These are phyloP conservation scores for Drosophila nigricruria DNA, from an alignment of 2,888 invertebrate species.

Conservation along the genomic window DNA sequence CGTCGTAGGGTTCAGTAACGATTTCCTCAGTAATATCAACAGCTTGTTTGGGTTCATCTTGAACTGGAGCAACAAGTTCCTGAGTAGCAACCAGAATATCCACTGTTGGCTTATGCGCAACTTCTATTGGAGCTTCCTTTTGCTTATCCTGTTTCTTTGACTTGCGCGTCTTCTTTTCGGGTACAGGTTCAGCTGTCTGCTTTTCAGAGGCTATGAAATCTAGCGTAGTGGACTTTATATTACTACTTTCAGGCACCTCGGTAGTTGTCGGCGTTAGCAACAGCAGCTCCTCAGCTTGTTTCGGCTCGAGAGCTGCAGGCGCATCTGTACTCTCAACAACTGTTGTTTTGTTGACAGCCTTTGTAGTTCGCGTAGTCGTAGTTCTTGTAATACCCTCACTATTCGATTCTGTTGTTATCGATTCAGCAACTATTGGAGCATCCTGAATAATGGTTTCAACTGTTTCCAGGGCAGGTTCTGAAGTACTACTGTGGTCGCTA, in stretches of 20 bases:
- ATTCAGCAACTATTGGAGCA: slow-evolving; percentile 66
- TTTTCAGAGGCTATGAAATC: slow-evolving; percentile 62
- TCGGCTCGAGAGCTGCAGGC: slow-evolving; percentile 3
- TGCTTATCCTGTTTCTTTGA: slow-evolving; percentile 31
- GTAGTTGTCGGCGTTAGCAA: slow-evolving; percentile 10
- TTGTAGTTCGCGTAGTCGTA: slow-evolving; percentile 65
- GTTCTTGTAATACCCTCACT: slow-evolving; percentile 70
- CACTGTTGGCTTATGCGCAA: background rate
- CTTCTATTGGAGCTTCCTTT: background rate
- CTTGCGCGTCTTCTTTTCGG: slow-evolving; percentile 33
- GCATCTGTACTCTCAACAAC: slow-evolving; percentile 27
- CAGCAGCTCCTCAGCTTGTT: slow-evolving; percentile 21
- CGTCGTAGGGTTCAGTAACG: slow-evolving; percentile 18
- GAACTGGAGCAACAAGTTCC: slow-evolving; percentile 16
- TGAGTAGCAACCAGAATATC: background rate
- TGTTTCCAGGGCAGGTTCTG: slow-evolving; percentile 41
- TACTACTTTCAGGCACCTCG: background rate
- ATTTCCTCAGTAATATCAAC: background rate
- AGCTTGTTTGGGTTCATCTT: slow-evolving; percentile 7
- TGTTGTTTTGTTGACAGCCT: slow-evolving; percentile 48
- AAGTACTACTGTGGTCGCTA: slow-evolving; percentile 51
- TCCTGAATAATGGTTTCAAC: slow-evolving; percentile 49
- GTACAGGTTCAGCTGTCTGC: slow-evolving; percentile 16
- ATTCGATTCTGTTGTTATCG: slow-evolving; percentile 68
- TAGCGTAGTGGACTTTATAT: slow-evolving; percentile 46